Evolutionary conservation across 1,140 invertebrate genomes (phyloP), one percentile per base, ranked within the genome.

Genomic region (Drosophila tristis): DNA sequence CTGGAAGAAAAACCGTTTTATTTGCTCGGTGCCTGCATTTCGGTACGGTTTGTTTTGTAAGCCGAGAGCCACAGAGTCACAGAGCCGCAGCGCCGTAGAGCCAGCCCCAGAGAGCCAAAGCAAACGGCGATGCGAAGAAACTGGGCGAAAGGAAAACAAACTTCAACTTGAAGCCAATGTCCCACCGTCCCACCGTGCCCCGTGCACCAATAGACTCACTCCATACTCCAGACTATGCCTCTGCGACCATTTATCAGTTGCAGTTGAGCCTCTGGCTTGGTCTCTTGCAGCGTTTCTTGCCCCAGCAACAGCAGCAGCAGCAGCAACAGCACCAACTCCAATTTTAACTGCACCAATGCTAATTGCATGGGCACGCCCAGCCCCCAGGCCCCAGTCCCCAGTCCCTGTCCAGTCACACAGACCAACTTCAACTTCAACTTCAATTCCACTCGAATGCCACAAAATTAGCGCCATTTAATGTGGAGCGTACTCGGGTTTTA

Each of bases 381-480:
- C n/a, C 20, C 26, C 23, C 31, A 45, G 51, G 60, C 51, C 39
- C 7, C 42, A 29, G 39, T 44, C 49, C 23, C 39, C 39, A 62
- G 57, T 68, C 67, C 43, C 39, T 25, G 5, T 3, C 16, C 29
- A 51, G 13, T 5, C 29, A 54, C 15, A 26, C 42, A 45, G 64
- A 26, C 20, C 26, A 54, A 4, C 51, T 16, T 16, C 45, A 67
- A 4, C 51, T 16, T 16, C 45, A 67, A 7, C 31, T 54, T 39
- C 26, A 59, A 4, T 26, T 48, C 48, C 50, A 61, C 20, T 62
- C 77, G 74, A 77, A 64, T 80, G 65, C 85, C 80, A 78, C 80
- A 80, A 74, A 74, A 89, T 89, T 89, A 89, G 85, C 85, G 85
- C 85, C 85, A 90, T 89, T 89, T 90, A 89, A 89, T 89, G 81